Evolutionary conservation across 92 coral and sea anemone species (phyloP).

Genomic region (Hydrozoanthus gracilis): DNA sequence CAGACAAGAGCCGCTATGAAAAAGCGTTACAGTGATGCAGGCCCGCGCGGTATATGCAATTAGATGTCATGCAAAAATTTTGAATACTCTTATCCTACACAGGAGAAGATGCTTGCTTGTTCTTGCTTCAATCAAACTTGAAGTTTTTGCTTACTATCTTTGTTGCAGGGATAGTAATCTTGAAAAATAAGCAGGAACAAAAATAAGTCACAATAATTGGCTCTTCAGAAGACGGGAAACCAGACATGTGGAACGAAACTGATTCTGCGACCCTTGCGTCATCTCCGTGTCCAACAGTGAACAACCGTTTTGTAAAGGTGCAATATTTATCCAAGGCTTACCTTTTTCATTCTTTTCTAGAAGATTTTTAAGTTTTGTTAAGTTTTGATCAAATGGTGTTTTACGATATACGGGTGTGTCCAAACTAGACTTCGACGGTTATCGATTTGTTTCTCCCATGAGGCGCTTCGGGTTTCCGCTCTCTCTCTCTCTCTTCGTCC

Average conservation of each 20-base stretch:
- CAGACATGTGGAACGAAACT: slow-evolving; percentile 39
- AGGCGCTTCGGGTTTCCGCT: slow-evolving; percentile 33
- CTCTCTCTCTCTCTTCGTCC: background rate
- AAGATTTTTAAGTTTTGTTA: background rate
- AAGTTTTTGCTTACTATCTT: background rate
- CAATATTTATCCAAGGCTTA: background rate
- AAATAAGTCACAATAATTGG: background rate
- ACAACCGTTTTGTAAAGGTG: background rate
- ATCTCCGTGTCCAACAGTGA: background rate
- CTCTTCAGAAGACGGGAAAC: slow-evolving; percentile 1
- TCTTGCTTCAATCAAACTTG: background rate
- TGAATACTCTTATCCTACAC: background rate
- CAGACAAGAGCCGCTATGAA: background rate
- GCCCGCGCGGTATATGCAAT: background rate
- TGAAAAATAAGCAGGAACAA: background rate
- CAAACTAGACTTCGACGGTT: background rate
- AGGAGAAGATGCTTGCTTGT: background rate
- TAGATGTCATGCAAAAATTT: background rate
- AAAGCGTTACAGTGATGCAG: background rate
- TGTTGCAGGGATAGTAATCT: slow-evolving; percentile 10
- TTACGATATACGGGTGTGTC: slow-evolving; percentile 34
- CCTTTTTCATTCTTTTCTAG: background rate
- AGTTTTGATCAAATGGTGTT: background rate
- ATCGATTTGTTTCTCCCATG: slow-evolving; percentile 31
- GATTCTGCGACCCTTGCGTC: background rate